Percentiles rank a stretch among this genome's conserved stretches.
Conservation (phyloP, 2,797 vertebrate species). For the Alosa sapidissima region DNA sequence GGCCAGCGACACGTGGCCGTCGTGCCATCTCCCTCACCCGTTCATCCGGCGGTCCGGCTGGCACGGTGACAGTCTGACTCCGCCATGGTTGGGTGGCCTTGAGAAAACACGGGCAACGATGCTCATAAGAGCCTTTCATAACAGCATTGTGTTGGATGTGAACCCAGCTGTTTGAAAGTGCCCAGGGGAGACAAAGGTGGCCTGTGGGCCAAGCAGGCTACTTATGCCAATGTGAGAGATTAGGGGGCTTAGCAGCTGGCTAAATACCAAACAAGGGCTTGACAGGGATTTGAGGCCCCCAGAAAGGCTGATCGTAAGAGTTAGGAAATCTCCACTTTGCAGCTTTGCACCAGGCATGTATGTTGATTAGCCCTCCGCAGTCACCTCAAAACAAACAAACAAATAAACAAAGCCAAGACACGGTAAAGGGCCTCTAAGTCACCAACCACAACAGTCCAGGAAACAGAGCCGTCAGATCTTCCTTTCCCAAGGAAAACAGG, state of each 20-base stretch:
- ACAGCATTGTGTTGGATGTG: neutral
- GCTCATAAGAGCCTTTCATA: neutral
- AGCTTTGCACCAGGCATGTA: conserved; percentile 36
- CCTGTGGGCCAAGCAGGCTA: conserved; percentile 17
- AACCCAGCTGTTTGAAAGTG: neutral
- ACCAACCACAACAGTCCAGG: conserved; percentile 42
- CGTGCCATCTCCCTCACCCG: neutral
- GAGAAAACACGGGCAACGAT: neutral
- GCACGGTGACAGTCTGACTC: neutral
- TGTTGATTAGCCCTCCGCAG: conserved; percentile 39
- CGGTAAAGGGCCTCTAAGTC: conserved; percentile 23
- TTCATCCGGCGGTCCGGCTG: neutral
- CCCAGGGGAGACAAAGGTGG: neutral
- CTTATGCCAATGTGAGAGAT: conserved; percentile 37
- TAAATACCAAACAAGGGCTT: conserved; percentile 44
- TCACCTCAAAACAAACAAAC: conserved; percentile 57
- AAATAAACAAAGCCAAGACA: conserved; percentile 43
- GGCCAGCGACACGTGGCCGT: too few relatives aligned
- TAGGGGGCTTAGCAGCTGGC: conserved; percentile 37
- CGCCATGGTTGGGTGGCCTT: neutral
- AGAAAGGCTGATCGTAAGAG: conserved; percentile 48
- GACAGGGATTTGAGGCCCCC: conserved; percentile 34
- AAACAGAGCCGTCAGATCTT: conserved; percentile 24
- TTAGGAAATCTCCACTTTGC: conserved; percentile 51
- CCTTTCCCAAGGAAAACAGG: neutral